Evolutionary conservation across 2,113 vertebrate genomes (phyloP), one percentile per base, ranked within the genome.

Genomic region (Archilochus colubris): DNA sequence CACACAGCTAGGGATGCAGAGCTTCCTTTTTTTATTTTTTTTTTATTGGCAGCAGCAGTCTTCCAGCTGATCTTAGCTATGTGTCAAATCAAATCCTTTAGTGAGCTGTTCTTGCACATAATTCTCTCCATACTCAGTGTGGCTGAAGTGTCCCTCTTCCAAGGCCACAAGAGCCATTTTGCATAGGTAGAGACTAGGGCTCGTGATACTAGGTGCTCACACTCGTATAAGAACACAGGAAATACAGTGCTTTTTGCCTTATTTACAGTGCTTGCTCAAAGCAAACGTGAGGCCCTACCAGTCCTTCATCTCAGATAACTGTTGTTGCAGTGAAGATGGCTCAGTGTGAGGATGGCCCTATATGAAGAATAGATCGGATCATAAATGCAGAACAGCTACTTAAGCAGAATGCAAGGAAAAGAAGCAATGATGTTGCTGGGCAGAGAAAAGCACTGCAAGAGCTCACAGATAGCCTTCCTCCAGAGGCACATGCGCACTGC

Each of bases 381-480:
- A 67, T 63, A 91, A 95, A 75, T 9, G 21, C 73, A 46, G 86
- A 96, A 92, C 82, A 95, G 91, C 95, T 94, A 92, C 94, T 93
- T 93, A 90, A 92, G 83, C 76, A 93, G 88, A 95, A 92, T 4
- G 11, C 70, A 64, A 81, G 69, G 54, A 90, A 91, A 78, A 94
- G 92, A 5, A 87, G 85, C 57, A 89, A 69, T 0, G 74, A 92
- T 96, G 91, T 94, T 96, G 96, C 96, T 95, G 96, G 95, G 94
- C 91, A 94, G 94, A 96, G 91, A 90, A 94, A 78, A 92, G 94
- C 80, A 81, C 14, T 53, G 53, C 91, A 81, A 70, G 76, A 96
- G 94, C 92, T 91, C 30, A 66, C 74, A 76, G 94, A 91, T 68
- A 91, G 63, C 91, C 95, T 83, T 96, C 68, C 86, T 92, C 82